Evolutionary conservation across 2,888 invertebrate species (phyloP).

Genomic region (Cynaeus angustus): DNA sequence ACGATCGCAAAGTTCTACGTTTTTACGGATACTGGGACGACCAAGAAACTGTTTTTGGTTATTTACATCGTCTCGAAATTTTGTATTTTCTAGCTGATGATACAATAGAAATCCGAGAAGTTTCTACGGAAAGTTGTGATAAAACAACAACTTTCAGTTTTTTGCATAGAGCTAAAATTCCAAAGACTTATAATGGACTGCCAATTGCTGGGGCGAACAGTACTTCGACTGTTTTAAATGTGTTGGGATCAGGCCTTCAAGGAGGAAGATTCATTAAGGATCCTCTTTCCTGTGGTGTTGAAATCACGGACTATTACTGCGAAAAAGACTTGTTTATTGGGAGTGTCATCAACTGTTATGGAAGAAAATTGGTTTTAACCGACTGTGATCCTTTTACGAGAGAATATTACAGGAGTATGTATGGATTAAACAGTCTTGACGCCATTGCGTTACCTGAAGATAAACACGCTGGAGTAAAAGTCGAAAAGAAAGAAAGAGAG

Average conservation of each 20-base stretch:
- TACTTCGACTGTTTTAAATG: slow-evolving; percentile 76
- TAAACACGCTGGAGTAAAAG: slow-evolving; percentile 62
- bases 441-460: slow-evolving; percentile 74
- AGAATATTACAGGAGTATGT: slow-evolving; percentile 81
- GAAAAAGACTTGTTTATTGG: slow-evolving; percentile 90
- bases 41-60: slow-evolving; percentile 83
- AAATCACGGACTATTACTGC: slow-evolving; percentile 73
- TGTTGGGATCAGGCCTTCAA: slow-evolving; percentile 75
- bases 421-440: slow-evolving; percentile 77
- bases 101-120: slow-evolving; percentile 91
- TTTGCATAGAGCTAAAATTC: slow-evolving; percentile 83
- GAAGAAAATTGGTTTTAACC: slow-evolving; percentile 85
- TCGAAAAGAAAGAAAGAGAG: slow-evolving; percentile 70
- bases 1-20: slow-evolving; percentile 83
- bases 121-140: slow-evolving; percentile 79
- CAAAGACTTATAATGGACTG: slow-evolving; percentile 77
- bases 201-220: slow-evolving; percentile 73
- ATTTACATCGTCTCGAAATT: slow-evolving; percentile 84
- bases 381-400: slow-evolving; percentile 91
- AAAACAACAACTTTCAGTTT: slow-evolving; percentile 83
- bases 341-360: slow-evolving; percentile 85
- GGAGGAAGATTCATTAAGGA: slow-evolving; percentile 76
- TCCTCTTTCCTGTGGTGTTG: slow-evolving; percentile 74
- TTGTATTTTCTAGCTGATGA: slow-evolving; percentile 91
- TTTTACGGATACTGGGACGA: slow-evolving; percentile 96